Base-by-base conservation (phyloP, 1,140 invertebrate species). In the Drosophila prosaltans region DNA sequence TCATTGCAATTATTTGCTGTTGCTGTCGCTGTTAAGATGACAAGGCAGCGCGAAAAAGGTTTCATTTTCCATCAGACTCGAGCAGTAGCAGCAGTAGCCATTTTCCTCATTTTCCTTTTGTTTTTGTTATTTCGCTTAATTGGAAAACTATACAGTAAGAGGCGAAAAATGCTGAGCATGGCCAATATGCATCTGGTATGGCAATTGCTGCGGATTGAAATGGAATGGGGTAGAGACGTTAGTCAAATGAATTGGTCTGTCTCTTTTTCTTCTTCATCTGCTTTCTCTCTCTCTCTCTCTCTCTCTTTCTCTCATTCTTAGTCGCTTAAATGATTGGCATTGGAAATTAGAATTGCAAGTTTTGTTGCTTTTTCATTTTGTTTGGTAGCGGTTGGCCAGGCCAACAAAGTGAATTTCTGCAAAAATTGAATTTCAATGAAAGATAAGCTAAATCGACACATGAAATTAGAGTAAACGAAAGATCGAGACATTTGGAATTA, bases 301-400 rank as follows among this genome's bases (percentile, higher is more conserved):
- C 61, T 43, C 55, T 55, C 3, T 74, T 28, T 10, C 3, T 60
- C 16, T 39, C 6, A 4, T 11, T 24, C 36, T 41, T 36, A 7
- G 32, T 6, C 32, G 28, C 57, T 59, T 75, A 75, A 81, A 71
- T 85, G 81, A 59, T 59, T 59, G 57, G 32, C 32, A 59, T 59
- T 59, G 57, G 28, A 59, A 59, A 59, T 59, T 59, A 59, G 32
- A 59, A 59, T 24, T 59, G 57, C 30, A 80, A 79, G 21, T 83
- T 79, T 76, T 82, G 74, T 59, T 59, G 57, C 16, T 24, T 24
- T 45, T 62, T 45, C 40, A 62, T 62, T 62, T 43, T 10, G 39
- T 62, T 43, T 58, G 26, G 26, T 32, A 32, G 55, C 32, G 28
- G 28, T 36, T 51, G 45, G 8, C 21, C 45, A 51, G 45, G 21